Evolutionary conservation across 2,113 vertebrate species (phyloP).

Genomic region (Sisor rabdophorus): DNA sequence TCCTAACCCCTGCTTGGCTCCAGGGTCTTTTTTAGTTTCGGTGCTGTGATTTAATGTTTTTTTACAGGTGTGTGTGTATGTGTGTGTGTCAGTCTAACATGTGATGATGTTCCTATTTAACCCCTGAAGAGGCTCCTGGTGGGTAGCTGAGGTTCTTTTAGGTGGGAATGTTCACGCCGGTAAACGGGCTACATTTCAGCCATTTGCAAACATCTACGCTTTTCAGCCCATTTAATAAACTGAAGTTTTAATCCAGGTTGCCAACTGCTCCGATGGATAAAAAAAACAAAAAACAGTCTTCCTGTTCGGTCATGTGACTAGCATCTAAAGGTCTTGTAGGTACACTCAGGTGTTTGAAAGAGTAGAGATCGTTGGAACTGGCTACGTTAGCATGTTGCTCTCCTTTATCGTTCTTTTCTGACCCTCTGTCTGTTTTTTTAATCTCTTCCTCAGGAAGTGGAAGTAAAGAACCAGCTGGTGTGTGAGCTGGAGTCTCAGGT

Average conservation of each 20-base stretch:
- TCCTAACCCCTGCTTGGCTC: conserved; percentile 28
- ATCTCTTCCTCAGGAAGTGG: conserved; percentile 68
- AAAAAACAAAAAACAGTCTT: too few species aligned
- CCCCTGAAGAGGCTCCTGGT: too few species aligned
- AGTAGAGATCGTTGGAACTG: conserved; percentile 6
- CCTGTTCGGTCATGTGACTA: too few species aligned
- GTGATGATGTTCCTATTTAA: background rate
- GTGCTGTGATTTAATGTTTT: background rate
- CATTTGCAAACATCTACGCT: background rate
- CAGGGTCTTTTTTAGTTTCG: background rate
- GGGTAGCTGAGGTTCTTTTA: background rate
- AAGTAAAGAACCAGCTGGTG: conserved; percentile 78
- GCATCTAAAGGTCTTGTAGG: background rate
- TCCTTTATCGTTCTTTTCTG: background rate
- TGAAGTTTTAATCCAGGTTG: too few species aligned
- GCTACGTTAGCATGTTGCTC: background rate
- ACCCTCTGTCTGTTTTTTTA: background rate
- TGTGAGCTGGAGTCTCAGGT: conserved; percentile 81
- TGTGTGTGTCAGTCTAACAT: background rate
- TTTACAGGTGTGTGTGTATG: too few species aligned
- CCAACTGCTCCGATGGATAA: too few species aligned
- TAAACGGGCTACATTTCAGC: background rate
- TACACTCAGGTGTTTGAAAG: too few species aligned
- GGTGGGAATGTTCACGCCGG: background rate
- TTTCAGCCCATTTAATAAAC: background rate